phyloP scores from a whole-genome alignment of 2,797 vertebrate species.

The Spea hammondii region DNA sequence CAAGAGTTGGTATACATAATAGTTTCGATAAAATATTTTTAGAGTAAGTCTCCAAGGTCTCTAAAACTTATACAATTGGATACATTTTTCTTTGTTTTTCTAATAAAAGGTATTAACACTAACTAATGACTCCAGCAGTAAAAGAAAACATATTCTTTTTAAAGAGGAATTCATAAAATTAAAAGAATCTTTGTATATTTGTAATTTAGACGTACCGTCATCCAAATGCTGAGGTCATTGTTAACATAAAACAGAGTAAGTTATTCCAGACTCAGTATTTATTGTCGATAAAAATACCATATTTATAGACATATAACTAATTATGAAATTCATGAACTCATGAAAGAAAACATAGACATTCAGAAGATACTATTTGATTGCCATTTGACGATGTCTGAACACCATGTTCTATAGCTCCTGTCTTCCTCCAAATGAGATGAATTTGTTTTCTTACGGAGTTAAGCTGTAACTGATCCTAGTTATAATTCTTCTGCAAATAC shows the following conservation, averaged over 20 bases:
- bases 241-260: constrained; percentile 13
- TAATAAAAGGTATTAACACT: no score
- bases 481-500: constrained; percentile 18
- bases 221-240: not conserved
- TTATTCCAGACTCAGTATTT: not conserved
- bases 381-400: constrained; percentile 8
- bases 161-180: no score
- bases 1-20: no score
- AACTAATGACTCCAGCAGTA: no score
- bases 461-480: constrained; percentile 2
- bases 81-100: no score
- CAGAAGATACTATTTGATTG: not conserved
- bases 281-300: constrained; percentile 1
- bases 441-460: constrained; percentile 26
- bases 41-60: no score
- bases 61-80: no score
- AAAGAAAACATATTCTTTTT: no score
- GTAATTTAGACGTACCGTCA: not conserved
- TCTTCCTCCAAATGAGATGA: constrained; percentile 7
- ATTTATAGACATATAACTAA: constrained; percentile 10
- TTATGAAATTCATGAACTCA: not conserved
- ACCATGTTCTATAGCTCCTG: constrained; percentile 1
- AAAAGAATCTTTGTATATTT: no score
- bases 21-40: no score
- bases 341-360: not conserved